Percentiles rank a stretch among this genome's conserved stretches.
phyloP scores from a whole-genome alignment of 2,888 invertebrate species.

The Andricus quercusramuli region DNA sequence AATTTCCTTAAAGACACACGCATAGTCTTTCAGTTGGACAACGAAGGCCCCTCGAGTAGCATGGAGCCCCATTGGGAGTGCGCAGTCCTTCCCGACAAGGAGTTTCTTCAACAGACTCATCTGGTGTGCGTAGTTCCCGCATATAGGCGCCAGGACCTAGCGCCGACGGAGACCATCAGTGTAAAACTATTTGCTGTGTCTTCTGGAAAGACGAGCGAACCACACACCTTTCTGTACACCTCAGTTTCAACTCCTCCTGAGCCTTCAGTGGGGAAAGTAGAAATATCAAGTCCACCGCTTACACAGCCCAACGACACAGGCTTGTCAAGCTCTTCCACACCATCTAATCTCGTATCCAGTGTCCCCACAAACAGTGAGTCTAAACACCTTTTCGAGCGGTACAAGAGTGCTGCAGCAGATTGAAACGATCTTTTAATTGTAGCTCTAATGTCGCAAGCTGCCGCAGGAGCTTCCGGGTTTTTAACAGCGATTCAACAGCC shows the following conservation, averaged over 20 bases:
- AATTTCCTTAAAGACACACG: slow-evolving; percentile 95
- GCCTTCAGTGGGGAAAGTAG: slow-evolving; percentile 71
- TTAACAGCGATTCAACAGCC: slow-evolving; percentile 57
- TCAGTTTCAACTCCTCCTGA: slow-evolving; percentile 70
- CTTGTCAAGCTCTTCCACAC: slow-evolving; percentile 62
- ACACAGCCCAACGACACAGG: slow-evolving; percentile 62
- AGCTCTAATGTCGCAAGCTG: slow-evolving; percentile 67
- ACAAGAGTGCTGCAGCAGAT: slow-evolving; percentile 16
- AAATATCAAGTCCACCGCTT: slow-evolving; percentile 55
- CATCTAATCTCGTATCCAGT: slow-evolving; percentile 59
- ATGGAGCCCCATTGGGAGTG: slow-evolving; percentile 87
- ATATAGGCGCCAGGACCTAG: slow-evolving; percentile 85
- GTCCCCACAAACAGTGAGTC: slow-evolving; percentile 65
- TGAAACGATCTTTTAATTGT: slow-evolving; percentile 36
- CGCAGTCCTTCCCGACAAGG: slow-evolving; percentile 91
- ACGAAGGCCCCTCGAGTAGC: slow-evolving; percentile 79
- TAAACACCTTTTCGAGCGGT: slow-evolving; percentile 6
- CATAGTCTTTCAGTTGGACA: slow-evolving; percentile 86
- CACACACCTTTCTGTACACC: slow-evolving; percentile 91
- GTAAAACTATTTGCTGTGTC: slow-evolving; percentile 90
- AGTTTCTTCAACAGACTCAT: slow-evolving; percentile 93
- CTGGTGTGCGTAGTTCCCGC: slow-evolving; percentile 92
- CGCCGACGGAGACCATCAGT: slow-evolving; percentile 83
- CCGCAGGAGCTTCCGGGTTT: slow-evolving; percentile 61
- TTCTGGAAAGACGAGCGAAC: slow-evolving; percentile 92